Evolutionary conservation across 1,140 invertebrate genomes (phyloP), one percentile per base, ranked within the genome.

Genomic region (Anastatus disparis): DNA sequence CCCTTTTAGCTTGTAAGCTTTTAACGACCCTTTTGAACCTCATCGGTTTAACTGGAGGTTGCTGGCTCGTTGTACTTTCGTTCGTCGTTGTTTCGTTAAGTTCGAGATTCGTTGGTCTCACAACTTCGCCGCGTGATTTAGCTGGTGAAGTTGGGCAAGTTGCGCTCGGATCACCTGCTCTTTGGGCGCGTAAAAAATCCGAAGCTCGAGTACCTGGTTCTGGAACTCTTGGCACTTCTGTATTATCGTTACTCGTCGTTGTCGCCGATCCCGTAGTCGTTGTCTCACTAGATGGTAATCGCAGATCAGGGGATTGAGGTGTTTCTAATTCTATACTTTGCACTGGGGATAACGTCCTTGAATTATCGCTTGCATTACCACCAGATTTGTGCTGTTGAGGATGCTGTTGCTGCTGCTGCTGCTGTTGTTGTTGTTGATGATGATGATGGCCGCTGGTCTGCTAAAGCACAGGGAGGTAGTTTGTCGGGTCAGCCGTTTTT

Each of bases 41-140:
- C 17, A 69, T 89, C 12, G 70, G 64, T 26, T 72, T 72, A 12
- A 53, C 15, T 0, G 70, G 62, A n/a, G n/a, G n/a, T n/a, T n/a
- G n/a, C n/a, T n/a, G n/a, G n/a, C n/a, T n/a, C n/a, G n/a, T n/a
- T n/a, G n/a, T n/a, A n/a, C n/a, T n/a, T n/a, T n/a, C n/a, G n/a
- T n/a, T n/a, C 12, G 50, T 22, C 27, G 35, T 17, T 12, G 40
- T 29, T 58, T 91, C 90, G 69, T 89, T 88, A 13, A 93, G 81
- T 10, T 89, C 88, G 42, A 93, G 83, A 75, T 92, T 89, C 69
- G 89, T 88, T 4, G 91, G 91, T 27, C 75, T 58, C 17, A 26
- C 12, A 9, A 9, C 53, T 35, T 10, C 10, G 4, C 4, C 10
- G 4, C 31, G 4, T 35, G 31, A 35, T 35, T 35, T 35, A 3